Percentiles rank a stretch among this genome's conserved stretches.
Evolutionary conservation across 1,140 invertebrate genomes (phyloP).

Genomic region (Pogonomyrmex barbatus): DNA sequence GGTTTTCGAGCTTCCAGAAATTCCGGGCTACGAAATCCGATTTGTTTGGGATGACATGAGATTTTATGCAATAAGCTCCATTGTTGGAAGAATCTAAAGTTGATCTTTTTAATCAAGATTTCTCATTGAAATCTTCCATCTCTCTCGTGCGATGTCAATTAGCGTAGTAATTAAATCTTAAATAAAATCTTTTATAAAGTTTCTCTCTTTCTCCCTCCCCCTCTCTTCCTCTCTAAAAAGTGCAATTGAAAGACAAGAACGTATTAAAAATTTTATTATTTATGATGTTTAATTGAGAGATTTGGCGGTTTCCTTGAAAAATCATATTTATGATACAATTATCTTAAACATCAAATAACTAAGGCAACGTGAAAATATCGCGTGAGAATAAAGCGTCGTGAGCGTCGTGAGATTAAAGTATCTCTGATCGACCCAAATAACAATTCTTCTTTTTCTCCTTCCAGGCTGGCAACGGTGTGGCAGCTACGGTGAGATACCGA

Average conservation of each 20-base stretch:
- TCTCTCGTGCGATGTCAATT: slow-evolving; percentile 3
- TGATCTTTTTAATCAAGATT: slow-evolving; percentile 3
- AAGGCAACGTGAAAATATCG: neutral
- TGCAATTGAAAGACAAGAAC: neutral
- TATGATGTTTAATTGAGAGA: neutral
- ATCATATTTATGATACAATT: neutral
- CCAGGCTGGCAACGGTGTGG: slow-evolving; percentile 60
- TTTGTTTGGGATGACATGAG: slow-evolving; percentile 27
- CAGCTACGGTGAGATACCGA: slow-evolving; percentile 60
- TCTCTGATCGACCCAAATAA: slow-evolving; percentile 46
- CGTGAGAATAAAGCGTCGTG: neutral
- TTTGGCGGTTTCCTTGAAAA: neutral
- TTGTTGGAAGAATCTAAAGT: neutral
- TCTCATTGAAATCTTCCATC: neutral
- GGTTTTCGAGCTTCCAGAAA: slow-evolving; percentile 43
- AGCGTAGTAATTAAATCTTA: neutral
- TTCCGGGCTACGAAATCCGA: slow-evolving; percentile 24
- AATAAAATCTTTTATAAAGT: neutral
- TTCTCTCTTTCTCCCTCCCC: too few species aligned
- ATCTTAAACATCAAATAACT: neutral
- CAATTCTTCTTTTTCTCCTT: slow-evolving; percentile 55
- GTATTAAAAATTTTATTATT: neutral
- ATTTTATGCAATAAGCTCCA: slow-evolving; percentile 12
- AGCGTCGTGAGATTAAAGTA: neutral
- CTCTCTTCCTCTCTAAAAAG: too few species aligned